Conservation (phyloP, 2,113 vertebrate species). For the Apteryx mantelli region DNA sequence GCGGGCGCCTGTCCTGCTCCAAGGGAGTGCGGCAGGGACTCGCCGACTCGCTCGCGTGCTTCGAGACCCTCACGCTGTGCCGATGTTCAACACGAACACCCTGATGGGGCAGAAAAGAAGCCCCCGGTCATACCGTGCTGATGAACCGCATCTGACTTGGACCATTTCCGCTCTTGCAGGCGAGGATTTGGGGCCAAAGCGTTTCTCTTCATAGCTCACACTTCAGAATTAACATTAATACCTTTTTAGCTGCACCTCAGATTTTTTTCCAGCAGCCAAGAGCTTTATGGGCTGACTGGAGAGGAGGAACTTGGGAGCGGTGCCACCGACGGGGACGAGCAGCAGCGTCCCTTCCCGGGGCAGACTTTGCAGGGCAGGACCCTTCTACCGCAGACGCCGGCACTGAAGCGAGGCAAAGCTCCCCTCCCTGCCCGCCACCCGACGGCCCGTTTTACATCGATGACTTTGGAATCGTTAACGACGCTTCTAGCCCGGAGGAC, state of each 20-base stretch:
- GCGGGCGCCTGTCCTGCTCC: no score
- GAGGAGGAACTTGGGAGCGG: background rate
- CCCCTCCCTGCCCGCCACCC: background rate
- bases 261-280: background rate
- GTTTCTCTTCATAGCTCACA: background rate
- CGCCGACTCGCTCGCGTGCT: background rate
- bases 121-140: no score
- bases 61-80: no score
- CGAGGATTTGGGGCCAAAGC: background rate
- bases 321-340: background rate
- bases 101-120: background rate
- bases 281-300: no score
- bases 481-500: background rate
- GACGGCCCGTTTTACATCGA: rapidly evolving
- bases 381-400: rapidly evolving
- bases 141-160: background rate
- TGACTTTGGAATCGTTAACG: background rate
- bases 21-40: background rate
- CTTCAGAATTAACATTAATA: background rate
- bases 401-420: rapidly evolving
- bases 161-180: background rate
- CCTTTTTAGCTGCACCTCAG: background rate
- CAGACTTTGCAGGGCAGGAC: background rate
- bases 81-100: background rate
- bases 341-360: rapidly evolving